phyloP scores from a whole-genome alignment of 53 echinoderm and acorn worm genomes.

The Holothuria leucospilota region DNA sequence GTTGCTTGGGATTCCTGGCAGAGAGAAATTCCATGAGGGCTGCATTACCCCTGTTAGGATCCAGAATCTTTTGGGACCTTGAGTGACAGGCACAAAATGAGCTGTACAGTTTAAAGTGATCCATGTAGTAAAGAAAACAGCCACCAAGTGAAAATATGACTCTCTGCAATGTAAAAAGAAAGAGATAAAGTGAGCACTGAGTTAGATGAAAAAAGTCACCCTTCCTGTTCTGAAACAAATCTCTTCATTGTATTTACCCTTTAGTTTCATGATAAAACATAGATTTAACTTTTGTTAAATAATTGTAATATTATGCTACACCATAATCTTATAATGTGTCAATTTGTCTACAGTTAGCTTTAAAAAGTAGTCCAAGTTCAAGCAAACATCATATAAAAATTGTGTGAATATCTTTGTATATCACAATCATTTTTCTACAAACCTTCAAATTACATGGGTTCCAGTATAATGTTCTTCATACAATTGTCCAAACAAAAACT shows the following conservation, averaged over 20 bases:
- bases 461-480: neutral
- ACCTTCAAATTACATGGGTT: neutral
- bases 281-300: too few species aligned
- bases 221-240: too few species aligned
- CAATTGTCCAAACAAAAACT: neutral
- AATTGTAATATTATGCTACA: neutral
- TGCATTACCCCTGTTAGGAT: slow-evolving; percentile 80
- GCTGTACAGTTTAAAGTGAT: slow-evolving; percentile 98
- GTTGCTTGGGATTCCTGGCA: slow-evolving; percentile 97
- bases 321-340: neutral
- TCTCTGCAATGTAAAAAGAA: slow-evolving; percentile 58
- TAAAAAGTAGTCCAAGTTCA: neutral
- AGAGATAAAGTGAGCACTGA: slow-evolving; percentile 2
- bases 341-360: neutral
- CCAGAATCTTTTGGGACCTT: slow-evolving; percentile 93
- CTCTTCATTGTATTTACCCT: too few species aligned
- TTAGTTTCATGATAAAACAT: too few species aligned
- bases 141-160: slow-evolving; percentile 84
- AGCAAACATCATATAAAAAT: neutral
- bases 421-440: neutral
- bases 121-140: slow-evolving; percentile 95
- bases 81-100: slow-evolving; percentile 98
- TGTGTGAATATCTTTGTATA: neutral
- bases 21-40: slow-evolving; percentile 92
- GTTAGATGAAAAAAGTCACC: neutral